Evolutionary conservation across 2,797 vertebrate genomes (phyloP), one percentile per base, ranked within the genome.

Genomic region (Alauda arvensis): DNA sequence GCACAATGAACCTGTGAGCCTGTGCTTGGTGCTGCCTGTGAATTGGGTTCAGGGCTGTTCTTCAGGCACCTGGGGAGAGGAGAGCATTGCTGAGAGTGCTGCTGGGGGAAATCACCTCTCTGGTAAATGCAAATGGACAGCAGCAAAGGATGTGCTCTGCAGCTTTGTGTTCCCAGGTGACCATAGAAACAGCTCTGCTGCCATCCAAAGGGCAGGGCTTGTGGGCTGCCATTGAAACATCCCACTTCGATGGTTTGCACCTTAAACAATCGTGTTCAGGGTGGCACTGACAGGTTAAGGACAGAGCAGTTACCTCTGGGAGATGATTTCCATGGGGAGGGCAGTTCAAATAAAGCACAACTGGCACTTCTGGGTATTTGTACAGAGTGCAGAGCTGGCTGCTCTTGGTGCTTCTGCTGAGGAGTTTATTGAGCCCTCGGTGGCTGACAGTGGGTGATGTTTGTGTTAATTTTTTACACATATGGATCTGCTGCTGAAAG

Each of bases 81-180:
- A 48, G 29, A 63, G 26, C 10, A 5, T 12, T 24, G 4, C 26
- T 72, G 26, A 8, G 17, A 34, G 14, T 1, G 2, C 42, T 59
- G 18, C 14, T 4, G 39, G 39, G 45, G 5, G 20, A 1, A 9
- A 51, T 8, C 29, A 7, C 8, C 2, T 34, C 10, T 0, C 11
- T 26, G 33, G 23, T 11, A 20, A 49, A 28, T n/a, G 9, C 8
- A 45, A 31, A 33, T 31, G 48, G 43, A 4, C 10, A 21, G 28
- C 45, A 45, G 55, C 25, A 57, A 66, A 51, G 43, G 71, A 62
- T 15, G 13, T 14, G 9, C 14, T 65, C n/a, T 18, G 23, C 11
- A 37, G 10, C 15, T 51, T 24, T 6, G 14, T 60, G 2, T 34
- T 77, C 72, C 18, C 18, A 25, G 18, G 18, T 33, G 42, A 55